Conservation (phyloP, 2,113 vertebrate species). For the Chaenogobius annularis region DNA sequence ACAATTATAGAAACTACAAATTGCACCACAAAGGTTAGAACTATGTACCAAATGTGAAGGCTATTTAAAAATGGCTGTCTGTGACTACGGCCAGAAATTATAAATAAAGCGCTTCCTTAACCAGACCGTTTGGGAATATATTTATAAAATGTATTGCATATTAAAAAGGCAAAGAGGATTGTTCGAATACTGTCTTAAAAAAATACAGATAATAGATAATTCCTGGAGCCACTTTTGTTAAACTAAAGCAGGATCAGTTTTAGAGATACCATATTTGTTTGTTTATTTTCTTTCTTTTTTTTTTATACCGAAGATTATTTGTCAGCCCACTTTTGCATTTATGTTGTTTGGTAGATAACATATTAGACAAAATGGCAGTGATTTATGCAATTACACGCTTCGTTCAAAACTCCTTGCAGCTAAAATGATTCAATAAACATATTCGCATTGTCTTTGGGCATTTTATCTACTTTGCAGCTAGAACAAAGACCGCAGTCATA, state of each 20-base stretch:
- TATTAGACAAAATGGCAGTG: slow-evolving; percentile 40
- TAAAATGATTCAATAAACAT: slow-evolving; percentile 43
- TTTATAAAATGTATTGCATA: background rate
- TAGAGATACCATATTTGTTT: background rate
- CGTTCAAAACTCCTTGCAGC: slow-evolving; percentile 44
- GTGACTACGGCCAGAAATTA: background rate
- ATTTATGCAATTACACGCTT: slow-evolving; percentile 59
- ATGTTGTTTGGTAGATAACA: slow-evolving; percentile 46
- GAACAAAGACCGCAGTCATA: slow-evolving; percentile 10
- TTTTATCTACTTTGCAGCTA: slow-evolving; percentile 13
- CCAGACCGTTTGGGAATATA: background rate
- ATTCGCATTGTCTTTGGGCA: slow-evolving; percentile 18
- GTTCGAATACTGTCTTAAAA: slow-evolving; percentile 4
- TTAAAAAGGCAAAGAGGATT: slow-evolving; percentile 12
- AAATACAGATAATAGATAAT: background rate
- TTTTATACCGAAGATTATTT: slow-evolving; percentile 34
- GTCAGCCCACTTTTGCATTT: slow-evolving; percentile 29
- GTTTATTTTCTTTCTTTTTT: background rate
- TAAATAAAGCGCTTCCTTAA: background rate
- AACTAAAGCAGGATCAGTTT: slow-evolving; percentile 7
- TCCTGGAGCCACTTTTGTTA: background rate
- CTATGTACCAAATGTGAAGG: no score
- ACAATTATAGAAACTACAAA: background rate
- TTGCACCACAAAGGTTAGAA: background rate
- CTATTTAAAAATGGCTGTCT: no score